These are phyloP conservation scores for Anolis apletophallus DNA, from an alignment of 2,797 vertebrate genomes.

Conservation along the genomic window DNA sequence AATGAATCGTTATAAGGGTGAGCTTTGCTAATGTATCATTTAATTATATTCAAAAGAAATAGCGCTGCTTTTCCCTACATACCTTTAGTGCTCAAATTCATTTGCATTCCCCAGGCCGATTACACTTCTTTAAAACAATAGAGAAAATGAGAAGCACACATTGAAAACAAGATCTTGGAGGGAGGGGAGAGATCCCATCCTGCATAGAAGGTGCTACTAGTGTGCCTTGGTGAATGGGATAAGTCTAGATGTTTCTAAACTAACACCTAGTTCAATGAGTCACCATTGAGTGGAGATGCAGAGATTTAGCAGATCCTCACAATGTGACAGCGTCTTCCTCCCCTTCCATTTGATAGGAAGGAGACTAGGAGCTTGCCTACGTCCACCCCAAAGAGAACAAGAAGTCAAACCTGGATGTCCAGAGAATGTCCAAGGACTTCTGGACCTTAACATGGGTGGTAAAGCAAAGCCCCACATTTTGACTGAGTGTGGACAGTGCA, in stretches of 20 bases:
- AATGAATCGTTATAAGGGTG: constrained; percentile 28
- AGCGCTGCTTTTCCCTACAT: constrained; percentile 1
- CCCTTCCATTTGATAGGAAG: too few species aligned
- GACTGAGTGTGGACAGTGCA: too few species aligned
- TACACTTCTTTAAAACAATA: neutral
- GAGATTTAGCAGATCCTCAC: too few species aligned
- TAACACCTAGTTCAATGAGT: neutral
- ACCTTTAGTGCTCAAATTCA: neutral
- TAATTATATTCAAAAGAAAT: constrained; percentile 35
- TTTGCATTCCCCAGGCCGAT: constrained; percentile 24
- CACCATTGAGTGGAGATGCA: neutral
- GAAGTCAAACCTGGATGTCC: too few species aligned
- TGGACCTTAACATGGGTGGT: too few species aligned
- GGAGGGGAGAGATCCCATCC: too few species aligned
- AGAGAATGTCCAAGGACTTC: too few species aligned
- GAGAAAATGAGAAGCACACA: neutral
- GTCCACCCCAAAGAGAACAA: too few species aligned
- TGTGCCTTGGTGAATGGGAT: too few species aligned
- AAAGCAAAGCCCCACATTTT: too few species aligned
- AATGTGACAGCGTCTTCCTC: too few species aligned
- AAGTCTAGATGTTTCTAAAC: neutral
- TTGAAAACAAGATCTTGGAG: neutral
- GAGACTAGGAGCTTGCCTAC: too few species aligned
- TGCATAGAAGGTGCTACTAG: neutral
- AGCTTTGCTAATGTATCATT: constrained; percentile 32